Evolutionary conservation across 2,797 vertebrate genomes (phyloP).

Genomic region (Morelia viridis): DNA sequence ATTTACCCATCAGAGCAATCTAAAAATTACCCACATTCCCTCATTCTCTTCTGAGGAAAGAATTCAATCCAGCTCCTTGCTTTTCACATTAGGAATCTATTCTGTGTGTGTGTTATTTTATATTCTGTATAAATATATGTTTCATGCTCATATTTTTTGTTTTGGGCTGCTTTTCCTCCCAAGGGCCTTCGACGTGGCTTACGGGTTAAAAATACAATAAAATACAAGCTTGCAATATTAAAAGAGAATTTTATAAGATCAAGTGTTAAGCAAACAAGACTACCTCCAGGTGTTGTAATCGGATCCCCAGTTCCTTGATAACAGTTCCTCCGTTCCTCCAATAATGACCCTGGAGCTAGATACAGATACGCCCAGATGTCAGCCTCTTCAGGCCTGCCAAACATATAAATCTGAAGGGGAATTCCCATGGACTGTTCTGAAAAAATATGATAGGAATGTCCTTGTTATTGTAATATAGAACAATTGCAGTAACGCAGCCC

Average conservation of each 20-base stretch:
- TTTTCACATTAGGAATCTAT: conserved; percentile 1
- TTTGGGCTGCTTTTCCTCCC: conserved; percentile 1
- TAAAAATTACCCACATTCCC: not conserved
- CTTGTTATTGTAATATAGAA: not conserved
- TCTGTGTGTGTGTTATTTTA: conserved; percentile 3
- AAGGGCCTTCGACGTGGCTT: conserved; percentile 14
- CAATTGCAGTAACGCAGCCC: not conserved
- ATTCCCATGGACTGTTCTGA: not conserved
- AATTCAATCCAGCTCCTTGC: not conserved
- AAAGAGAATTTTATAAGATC: not conserved
- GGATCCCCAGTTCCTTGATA: not conserved
- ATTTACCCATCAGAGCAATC: not conserved
- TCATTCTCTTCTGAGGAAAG: not conserved
- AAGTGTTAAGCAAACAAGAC: not conserved
- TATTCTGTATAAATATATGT: conserved; percentile 20
- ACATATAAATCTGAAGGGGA: not conserved
- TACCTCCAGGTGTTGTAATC: not conserved
- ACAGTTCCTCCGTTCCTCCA: not conserved
- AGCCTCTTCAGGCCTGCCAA: not conserved
- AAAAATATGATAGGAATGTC: not conserved
- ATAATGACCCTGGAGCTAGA: not conserved
- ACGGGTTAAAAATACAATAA: conserved; percentile 13
- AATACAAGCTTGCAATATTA: not conserved
- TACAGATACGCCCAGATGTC: not conserved
- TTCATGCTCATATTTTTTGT: not conserved